Evolutionary conservation across 2,113 vertebrate species (phyloP).

Genomic region (Grammatotria lemairii): DNA sequence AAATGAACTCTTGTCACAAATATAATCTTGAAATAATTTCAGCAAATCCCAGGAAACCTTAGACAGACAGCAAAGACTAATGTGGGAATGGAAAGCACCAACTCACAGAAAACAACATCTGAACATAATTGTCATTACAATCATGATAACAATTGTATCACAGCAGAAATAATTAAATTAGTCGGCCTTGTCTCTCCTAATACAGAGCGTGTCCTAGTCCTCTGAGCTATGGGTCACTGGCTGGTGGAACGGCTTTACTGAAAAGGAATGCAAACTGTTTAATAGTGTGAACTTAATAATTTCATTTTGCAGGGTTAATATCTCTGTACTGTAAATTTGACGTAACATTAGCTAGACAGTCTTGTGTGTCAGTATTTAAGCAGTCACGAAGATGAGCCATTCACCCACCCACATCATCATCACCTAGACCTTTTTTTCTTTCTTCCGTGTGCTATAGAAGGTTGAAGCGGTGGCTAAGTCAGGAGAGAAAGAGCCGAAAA

Average conservation of each 20-base stretch:
- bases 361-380: background rate
- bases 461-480: background rate
- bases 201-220: conserved; percentile 19
- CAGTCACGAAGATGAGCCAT: background rate
- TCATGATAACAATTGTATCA: background rate
- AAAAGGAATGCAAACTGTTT: conserved; percentile 2
- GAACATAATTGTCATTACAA: background rate
- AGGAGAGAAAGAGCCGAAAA: background rate
- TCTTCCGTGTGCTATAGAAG: background rate
- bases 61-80: background rate
- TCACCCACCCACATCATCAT: conserved; percentile 9
- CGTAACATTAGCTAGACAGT: conserved; percentile 19
- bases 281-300: conserved; percentile 10
- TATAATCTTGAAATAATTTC: background rate
- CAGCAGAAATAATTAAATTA: conserved; percentile 50
- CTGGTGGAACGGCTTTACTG: background rate
- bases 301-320: background rate
- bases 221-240: conserved; percentile 33
- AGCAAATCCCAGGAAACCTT: background rate
- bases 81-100: background rate
- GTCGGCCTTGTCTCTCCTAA: conserved; percentile 38
- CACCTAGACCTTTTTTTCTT: background rate
- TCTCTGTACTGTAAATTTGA: conserved; percentile 10
- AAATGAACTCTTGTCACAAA: background rate
- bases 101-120: background rate